These are phyloP conservation scores for Camponotus floridanus DNA, from an alignment of 1,140 invertebrate species.

Conservation along the genomic window DNA sequence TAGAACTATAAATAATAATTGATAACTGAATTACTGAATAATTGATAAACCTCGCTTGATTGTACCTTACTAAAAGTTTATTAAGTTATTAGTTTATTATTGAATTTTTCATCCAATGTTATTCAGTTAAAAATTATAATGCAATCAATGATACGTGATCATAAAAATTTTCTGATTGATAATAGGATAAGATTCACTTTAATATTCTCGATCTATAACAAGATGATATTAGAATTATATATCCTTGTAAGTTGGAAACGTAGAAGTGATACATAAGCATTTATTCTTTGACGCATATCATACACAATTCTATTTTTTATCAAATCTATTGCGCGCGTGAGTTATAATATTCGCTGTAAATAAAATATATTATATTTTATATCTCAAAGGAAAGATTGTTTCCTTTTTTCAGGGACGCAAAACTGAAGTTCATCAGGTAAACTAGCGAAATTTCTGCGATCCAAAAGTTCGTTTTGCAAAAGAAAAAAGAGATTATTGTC, in stretches of 20 bases:
- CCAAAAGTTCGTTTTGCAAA: neutral
- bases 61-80: too few relatives aligned
- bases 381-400: neutral
- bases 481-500: neutral
- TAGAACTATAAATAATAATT: too few relatives aligned
- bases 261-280: neutral
- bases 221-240: neutral
- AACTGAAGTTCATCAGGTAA: too few relatives aligned
- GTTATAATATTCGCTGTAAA: conserved; percentile 31
- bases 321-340: neutral
- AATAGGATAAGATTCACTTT: too few relatives aligned
- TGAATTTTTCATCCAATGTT: neutral
- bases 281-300: neutral
- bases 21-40: too few relatives aligned
- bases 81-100: neutral
- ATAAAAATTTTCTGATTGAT: neutral
- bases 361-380: conserved; percentile 55
- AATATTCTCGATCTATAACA: too few relatives aligned
- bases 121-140: neutral
- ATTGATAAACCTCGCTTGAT: too few relatives aligned
- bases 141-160: neutral
- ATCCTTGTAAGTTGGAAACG: neutral
- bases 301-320: neutral
- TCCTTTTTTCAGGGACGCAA: neutral
- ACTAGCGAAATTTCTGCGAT: neutral